Conservation (phyloP, 2,113 vertebrate species). For the Hyla sarda region DNA sequence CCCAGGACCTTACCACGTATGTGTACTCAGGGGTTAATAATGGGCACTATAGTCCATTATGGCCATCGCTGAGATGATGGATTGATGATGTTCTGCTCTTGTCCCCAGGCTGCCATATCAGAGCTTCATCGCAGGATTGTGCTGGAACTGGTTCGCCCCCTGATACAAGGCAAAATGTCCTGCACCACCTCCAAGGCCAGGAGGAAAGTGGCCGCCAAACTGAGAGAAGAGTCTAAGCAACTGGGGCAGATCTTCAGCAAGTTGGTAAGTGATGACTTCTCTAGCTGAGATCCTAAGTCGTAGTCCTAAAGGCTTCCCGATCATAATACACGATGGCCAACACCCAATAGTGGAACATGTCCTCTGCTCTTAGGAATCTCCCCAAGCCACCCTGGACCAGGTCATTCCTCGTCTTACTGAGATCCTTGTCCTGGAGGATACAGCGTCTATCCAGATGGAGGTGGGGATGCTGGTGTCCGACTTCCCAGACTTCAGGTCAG, state of each 20-base stretch:
- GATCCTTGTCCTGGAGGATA: conserved; percentile 88
- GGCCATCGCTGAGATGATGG: no score
- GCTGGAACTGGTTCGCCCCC: conserved; percentile 81
- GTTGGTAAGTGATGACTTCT: conserved; percentile 75
- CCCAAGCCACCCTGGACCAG: conserved; percentile 81
- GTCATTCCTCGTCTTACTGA: conserved; percentile 84
- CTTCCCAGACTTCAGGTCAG: conserved; percentile 90
- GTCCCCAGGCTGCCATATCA: conserved; percentile 75
- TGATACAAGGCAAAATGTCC: conserved; percentile 82
- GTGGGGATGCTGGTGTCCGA: conserved; percentile 84
- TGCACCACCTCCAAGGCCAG: conserved; percentile 85
- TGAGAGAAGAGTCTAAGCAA: conserved; percentile 80
- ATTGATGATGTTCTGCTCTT: not conserved
- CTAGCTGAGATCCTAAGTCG: not conserved
- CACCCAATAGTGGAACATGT: not conserved
- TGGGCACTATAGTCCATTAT: no score
- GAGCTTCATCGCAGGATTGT: conserved; percentile 85
- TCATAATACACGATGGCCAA: not conserved
- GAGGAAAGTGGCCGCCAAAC: conserved; percentile 78
- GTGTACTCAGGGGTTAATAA: not conserved
- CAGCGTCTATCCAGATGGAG: conserved; percentile 90
- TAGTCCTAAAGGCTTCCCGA: no score
- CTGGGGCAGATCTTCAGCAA: conserved; percentile 85
- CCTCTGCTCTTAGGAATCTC: conserved; percentile 76
- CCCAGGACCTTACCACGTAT: conserved; percentile 85